These are phyloP conservation scores for Solea solea DNA, from an alignment of 2,113 vertebrate species.

Conservation along the genomic window DNA sequence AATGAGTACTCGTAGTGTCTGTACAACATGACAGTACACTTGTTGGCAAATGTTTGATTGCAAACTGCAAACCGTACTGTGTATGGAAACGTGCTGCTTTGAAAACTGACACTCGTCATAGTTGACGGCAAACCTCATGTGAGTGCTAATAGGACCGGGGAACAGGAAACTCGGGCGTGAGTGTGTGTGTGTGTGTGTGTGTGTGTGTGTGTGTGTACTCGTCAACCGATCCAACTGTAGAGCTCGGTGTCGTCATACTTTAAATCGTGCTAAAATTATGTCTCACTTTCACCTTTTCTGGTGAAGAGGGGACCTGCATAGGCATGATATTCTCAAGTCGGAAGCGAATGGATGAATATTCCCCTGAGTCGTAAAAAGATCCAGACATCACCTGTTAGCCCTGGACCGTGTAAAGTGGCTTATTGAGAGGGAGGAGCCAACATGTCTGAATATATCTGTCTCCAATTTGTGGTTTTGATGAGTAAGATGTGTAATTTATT, in stretches of 20 bases:
- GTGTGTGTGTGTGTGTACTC: neutral
- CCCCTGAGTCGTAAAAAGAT: constrained; percentile 17
- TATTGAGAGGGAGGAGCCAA: neutral
- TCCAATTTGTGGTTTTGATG: neutral
- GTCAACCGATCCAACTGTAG: no score
- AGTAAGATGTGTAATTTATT: neutral
- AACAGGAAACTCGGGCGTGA: neutral
- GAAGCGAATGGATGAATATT: constrained; percentile 23
- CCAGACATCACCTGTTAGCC: constrained; percentile 53
- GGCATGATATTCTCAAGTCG: constrained; percentile 29
- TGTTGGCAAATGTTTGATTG: neutral
- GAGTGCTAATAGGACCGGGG: neutral
- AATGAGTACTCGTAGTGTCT: neutral
- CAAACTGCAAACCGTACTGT: neutral
- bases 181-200: constrained; percentile 12
- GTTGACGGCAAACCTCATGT: constrained; percentile 15
- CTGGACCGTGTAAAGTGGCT: constrained; percentile 27
- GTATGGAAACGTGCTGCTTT: neutral
- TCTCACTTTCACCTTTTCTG: no score
- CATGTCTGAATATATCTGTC: neutral
- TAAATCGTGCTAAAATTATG: no score
- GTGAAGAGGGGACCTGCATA: neutral
- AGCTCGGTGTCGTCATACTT: no score
- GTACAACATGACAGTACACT: neutral
- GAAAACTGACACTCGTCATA: constrained; percentile 25